Evolutionary conservation across 2,797 vertebrate genomes (phyloP).

Genomic region (Poeciliopsis turneri): DNA sequence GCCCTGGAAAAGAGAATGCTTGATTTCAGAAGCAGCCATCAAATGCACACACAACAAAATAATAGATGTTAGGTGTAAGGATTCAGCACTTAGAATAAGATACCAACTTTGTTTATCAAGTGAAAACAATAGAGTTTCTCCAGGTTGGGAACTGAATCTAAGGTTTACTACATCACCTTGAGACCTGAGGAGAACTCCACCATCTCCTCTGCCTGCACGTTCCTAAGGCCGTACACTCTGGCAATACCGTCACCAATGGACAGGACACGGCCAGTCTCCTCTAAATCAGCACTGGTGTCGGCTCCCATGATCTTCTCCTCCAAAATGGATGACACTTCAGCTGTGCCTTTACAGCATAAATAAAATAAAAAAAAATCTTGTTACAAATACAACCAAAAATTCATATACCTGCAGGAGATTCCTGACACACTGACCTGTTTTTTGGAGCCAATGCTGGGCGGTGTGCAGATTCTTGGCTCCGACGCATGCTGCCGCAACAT

Average conservation of each 20-base stretch:
- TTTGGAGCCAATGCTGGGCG: constrained; percentile 82
- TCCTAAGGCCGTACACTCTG: constrained; percentile 94
- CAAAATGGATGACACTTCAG: constrained; percentile 93
- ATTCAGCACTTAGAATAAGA: not conserved
- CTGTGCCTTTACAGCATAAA: constrained; percentile 55
- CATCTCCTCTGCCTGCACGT: constrained; percentile 99
- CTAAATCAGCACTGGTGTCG: constrained; percentile 89
- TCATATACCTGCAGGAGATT: not conserved
- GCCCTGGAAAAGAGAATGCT: constrained; percentile 77
- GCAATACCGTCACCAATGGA: constrained; percentile 98
- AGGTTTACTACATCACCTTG: constrained; percentile 10
- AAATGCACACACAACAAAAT: not conserved
- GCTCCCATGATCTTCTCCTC: constrained; percentile 96
- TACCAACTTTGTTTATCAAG: not conserved
- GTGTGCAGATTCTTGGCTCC: constrained; percentile 89
- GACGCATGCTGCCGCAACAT: constrained; percentile 88
- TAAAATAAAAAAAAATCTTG: not conserved
- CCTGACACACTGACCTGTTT: constrained; percentile 83
- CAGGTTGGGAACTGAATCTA: not conserved
- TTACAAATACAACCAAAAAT: not conserved
- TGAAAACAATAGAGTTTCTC: not conserved
- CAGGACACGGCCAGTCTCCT: constrained; percentile 95
- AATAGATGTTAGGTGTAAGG: too few relatives aligned
- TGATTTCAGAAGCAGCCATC: not conserved
- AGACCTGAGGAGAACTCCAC: constrained; percentile 96